Conservation (phyloP, 2,113 vertebrate species). For the Galbula dea region DNA sequence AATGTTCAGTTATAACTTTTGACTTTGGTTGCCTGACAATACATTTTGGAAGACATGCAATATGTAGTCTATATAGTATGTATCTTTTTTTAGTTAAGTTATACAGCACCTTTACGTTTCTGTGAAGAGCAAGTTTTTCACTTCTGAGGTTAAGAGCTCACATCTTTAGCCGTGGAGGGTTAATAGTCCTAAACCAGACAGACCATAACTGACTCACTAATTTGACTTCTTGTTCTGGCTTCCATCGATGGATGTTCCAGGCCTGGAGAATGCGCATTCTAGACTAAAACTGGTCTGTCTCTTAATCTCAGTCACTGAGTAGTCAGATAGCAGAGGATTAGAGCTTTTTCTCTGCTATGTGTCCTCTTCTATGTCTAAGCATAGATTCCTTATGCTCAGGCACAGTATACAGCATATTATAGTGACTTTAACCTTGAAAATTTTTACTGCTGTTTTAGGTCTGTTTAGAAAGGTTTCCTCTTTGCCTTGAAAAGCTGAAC, state of each 20-base stretch:
- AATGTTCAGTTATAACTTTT: background rate
- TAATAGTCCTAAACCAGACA: background rate
- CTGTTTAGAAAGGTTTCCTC: slow-evolving; percentile 12
- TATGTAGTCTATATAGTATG: too few relatives aligned
- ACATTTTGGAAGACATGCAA: background rate
- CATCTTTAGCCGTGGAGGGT: background rate
- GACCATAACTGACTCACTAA: background rate
- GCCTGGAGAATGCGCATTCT: background rate
- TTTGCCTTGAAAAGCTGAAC: slow-evolving; percentile 4
- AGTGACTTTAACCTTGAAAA: slow-evolving; percentile 30
- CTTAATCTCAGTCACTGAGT: background rate
- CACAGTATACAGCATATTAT: background rate
- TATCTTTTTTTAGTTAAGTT: background rate
- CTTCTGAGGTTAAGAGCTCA: background rate
- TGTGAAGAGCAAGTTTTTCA: background rate
- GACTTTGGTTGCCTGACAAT: background rate
- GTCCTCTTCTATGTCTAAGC: background rate
- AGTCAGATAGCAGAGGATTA: background rate
- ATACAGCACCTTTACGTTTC: background rate
- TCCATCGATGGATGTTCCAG: background rate
- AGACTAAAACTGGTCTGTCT: background rate
- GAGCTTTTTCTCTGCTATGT: background rate
- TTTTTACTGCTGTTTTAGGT: slow-evolving; percentile 3
- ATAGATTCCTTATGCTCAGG: background rate
- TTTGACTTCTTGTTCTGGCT: background rate